Evolutionary conservation across 2,888 invertebrate genomes (phyloP).

Genomic region (Eulithis testata): DNA sequence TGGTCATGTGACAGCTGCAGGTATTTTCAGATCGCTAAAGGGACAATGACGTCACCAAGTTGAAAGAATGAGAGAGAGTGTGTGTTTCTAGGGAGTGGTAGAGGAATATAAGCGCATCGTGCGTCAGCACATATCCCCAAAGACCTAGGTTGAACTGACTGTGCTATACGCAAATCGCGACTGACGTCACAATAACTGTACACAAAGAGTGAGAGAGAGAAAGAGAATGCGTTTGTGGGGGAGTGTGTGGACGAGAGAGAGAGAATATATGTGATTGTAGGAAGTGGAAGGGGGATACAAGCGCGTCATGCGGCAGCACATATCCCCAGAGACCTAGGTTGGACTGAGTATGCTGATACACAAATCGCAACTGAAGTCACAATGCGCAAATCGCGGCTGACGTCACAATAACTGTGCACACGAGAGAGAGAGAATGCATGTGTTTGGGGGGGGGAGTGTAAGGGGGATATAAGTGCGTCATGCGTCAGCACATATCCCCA

Average conservation of each 20-base stretch:
- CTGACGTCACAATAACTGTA: neutral
- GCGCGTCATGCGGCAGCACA: constrained; percentile 22
- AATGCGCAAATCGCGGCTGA: constrained; percentile 60
- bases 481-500: constrained; percentile 43
- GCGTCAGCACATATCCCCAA: constrained; percentile 45
- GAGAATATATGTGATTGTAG: neutral
- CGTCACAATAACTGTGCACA: constrained; percentile 67
- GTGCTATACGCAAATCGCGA: too few relatives aligned
- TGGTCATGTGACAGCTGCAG: too few relatives aligned
- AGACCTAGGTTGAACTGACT: constrained; percentile 86
- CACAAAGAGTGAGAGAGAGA: constrained; percentile 83
- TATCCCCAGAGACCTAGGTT: constrained; percentile 90
- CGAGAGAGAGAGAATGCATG: constrained; percentile 84
- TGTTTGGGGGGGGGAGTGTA: constrained; percentile 31
- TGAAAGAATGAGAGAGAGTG: too few relatives aligned
- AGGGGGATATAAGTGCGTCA: constrained; percentile 26
- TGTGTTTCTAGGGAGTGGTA: constrained; percentile 8
- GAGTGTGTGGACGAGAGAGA: too few relatives aligned
- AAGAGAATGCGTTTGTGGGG: constrained; percentile 63
- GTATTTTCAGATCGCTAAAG: too few relatives aligned
- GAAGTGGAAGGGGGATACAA: constrained; percentile 10
- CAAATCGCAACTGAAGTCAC: constrained; percentile 58
- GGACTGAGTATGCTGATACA: constrained; percentile 93
- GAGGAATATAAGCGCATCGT: constrained; percentile 18
- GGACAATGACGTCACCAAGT: too few relatives aligned